Base-by-base conservation (phyloP, 2,888 invertebrate species). In the Ochropleura plecta region DNA sequence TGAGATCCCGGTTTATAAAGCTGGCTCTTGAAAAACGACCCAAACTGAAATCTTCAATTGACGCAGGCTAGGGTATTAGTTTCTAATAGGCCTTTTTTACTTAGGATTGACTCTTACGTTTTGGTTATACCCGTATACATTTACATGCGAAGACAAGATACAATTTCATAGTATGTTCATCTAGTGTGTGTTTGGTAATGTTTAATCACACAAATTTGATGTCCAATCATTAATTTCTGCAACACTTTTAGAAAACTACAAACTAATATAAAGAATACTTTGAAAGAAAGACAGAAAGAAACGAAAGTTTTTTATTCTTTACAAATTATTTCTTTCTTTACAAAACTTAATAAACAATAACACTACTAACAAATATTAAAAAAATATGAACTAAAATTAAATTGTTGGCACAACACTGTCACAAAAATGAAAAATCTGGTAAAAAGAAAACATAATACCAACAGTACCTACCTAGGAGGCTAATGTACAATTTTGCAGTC, bases 1-100 rank as follows among this genome's bases (percentile, higher is more conserved):
- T 53, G 44, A 51, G 49, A 20, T 70, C 42, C 42, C 30, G 9
- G 42, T 30, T 51, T 51, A n/a, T 30, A 30, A 67, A 30, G 10
- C 10, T 42, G 78, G 79, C 89, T 89, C 89, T 91, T 91, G 90
- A 92, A 91, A 88, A 91, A 90, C 91, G 84, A 91, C 53, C 16
- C 59, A 30, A 40, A 91, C 92, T 92, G 89, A 87, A 82, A 78
- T 69, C 89, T 86, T 90, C 91, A 92, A 92, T 89, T 88, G 89
- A 90, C 85, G 85, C 79, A 79, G 78, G 77, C 82, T 76, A 69
- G 57, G 53, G 81, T 80, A 88, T 89, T 74, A 84, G 78, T 75
- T 76, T 78, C 76, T 76, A 63, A 84, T 86, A 82, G 66, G 79
- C 69, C 69, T n/a, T 48, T 55, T 6, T 20, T 30, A 30, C 30